Evolutionary conservation across 64 coral and sea anemone species (phyloP), one percentile per base, ranked within the genome.

Genomic region (Pocillopora damicornis): DNA sequence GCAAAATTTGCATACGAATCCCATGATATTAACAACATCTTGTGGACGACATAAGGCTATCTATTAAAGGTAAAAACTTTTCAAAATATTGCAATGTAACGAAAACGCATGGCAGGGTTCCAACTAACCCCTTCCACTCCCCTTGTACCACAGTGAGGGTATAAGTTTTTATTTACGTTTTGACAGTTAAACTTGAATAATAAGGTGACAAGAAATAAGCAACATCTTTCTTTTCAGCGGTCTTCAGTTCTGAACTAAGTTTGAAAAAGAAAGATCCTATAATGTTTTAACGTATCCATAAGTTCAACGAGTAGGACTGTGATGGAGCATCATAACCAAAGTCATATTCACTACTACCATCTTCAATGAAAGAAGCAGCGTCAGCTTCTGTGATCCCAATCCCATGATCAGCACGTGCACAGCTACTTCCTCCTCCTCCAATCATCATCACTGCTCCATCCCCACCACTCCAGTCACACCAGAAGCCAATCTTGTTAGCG

Each of bases 391-490:
- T 71, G 22, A 71, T 71, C n/a, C 67, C 67, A 71, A 71, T 71
- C 67, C 67, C 67, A n/a, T 71, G 67, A 71, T 71, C 67, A 13
- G 61, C 61, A 63, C 61, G 61, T 63, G 12, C 16, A 17, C 61
- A 63, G 16, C 61, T 63, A 63, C 61, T 17, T 9, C 61, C 61
- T 63, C 61, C 61, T 15, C 61, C 67, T n/a, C 67, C 67, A 71
- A 71, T 71, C 67, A 23, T 71, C 67, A 71, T 71, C 20, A 71
- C 67, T 71, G 67, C n/a, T 23, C 67, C 67, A 71, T 71, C 67
- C n/a, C 67, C 20, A 51, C 3, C 7, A 51, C 42, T 51, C 16
- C 22, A 26, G 20, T 71, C 20, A 71, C 67, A 71, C 67, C 67
- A 71, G 67, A 71, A 71, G n/a, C 67, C 67, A 20, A 71, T 71